phyloP scores from a whole-genome alignment of 2,113 vertebrate genomes.

The Herpailurus yagouaroundi region DNA sequence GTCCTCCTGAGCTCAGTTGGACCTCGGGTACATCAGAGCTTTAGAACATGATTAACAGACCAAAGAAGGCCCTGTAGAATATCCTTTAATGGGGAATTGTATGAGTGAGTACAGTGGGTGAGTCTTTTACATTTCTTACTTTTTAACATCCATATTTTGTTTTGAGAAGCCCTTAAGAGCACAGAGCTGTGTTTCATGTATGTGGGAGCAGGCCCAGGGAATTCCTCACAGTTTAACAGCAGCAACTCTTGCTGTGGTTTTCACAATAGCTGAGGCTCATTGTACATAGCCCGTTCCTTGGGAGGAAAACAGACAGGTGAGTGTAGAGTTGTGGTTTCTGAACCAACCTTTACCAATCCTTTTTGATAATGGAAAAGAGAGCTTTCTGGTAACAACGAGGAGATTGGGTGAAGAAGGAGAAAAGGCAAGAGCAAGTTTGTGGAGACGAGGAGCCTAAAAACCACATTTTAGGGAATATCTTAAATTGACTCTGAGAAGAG shows the following conservation, averaged over 20 bases:
- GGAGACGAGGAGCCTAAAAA: neutral
- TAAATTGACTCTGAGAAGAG: neutral
- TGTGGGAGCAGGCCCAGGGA: constrained; percentile 64
- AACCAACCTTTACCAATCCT: neutral
- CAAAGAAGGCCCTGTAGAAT: constrained; percentile 84
- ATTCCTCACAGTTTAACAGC: constrained; percentile 38
- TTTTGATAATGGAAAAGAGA: constrained; percentile 24
- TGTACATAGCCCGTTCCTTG: neutral
- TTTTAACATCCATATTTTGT: constrained; percentile 71
- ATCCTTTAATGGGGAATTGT: constrained; percentile 94
- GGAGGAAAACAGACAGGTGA: constrained; percentile 54
- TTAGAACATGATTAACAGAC: constrained; percentile 87
- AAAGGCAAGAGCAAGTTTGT: neutral
- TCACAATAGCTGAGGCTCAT: constrained; percentile 23
- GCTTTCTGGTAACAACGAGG: neutral
- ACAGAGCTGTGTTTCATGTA: constrained; percentile 63
- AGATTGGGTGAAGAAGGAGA: neutral
- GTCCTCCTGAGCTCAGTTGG: constrained; percentile 80
- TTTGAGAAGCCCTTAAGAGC: constrained; percentile 70
- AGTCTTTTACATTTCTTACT: constrained; percentile 82
- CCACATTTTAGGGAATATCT: constrained; percentile 37
- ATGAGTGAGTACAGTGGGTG: constrained; percentile 95
- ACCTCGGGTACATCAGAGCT: constrained; percentile 83
- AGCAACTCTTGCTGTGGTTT: constrained; percentile 56
- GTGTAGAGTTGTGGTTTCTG: neutral